Evolutionary conservation across 2,888 invertebrate species (phyloP), one percentile per base, ranked within the genome.

Genomic region (Aromia moschata): DNA sequence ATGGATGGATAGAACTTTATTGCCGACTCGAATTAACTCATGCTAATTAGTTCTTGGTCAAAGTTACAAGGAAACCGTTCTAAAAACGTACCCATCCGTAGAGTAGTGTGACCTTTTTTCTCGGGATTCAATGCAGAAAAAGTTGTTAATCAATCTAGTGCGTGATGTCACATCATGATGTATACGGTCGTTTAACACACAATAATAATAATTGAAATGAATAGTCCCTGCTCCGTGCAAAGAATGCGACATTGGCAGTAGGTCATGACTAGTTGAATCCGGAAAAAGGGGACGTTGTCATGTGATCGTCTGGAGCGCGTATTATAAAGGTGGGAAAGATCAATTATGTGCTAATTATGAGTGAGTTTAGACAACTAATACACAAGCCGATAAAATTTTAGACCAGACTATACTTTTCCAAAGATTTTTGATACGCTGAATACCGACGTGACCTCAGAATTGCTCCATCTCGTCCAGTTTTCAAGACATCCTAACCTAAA

Each of bases 21-120:
- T 25, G 20, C 49, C 33, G 33, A 11, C 12, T 37, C 14, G 15
- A 17, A 20, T 25, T 49, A 49, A 37, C 49, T 49, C 52, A 52
- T 41, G 41, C 52, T 56, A 60, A 60, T 60, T 56, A 56, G 56
- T 53, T 60, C 60, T 56, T 56, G 60, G 53, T 52, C 53, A 49
- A 33, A 53, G 31, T 41, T 46, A 37, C 44, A 57, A 57, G 54
- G 60, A 54, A 57, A 44, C 47, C 33, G 57, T 54, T 57, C 60
- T 61, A 61, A 49, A 61, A 57, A 54, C 46, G 49, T 53, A 61
- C 47, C 57, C 57, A 44, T 61, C 57, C 57, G 36, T 57, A 31
- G 17, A 46, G 36, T 38, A 16, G 38, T n/a, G 16, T 40, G 55
- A 52, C 52, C 41, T 52, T 41, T 41, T 17, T 10, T 31, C 41